Evolutionary conservation across 2,797 vertebrate species (phyloP).

Genomic region (Enteromius thamalakanensis): DNA sequence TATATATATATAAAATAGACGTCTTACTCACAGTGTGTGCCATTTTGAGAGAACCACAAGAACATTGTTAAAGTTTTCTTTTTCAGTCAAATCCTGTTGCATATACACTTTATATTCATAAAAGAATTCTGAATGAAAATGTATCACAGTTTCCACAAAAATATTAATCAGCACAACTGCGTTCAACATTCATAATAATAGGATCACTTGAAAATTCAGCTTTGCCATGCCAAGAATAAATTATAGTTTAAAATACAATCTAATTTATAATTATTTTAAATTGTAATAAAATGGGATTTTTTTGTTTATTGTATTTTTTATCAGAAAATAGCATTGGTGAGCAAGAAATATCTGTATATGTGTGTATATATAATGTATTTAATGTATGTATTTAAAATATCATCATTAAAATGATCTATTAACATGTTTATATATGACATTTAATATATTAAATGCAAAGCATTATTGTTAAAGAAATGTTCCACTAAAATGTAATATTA

Average conservation of each 20-base stretch:
- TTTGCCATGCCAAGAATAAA: neutral
- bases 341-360: neutral
- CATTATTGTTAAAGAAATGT: neutral
- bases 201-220: neutral
- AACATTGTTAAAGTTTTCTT: neutral
- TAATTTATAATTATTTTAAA: neutral
- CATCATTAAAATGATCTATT: neutral
- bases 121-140: neutral
- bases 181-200: neutral
- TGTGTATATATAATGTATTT: neutral
- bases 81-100: neutral
- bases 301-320: neutral
- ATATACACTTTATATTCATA: neutral
- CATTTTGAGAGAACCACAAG: conserved; percentile 12
- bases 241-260: neutral
- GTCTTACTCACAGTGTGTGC: neutral
- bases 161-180: neutral
- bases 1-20: neutral
- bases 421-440: neutral
- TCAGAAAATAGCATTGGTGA: neutral
- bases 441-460: neutral
- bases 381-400: neutral
- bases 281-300: neutral
- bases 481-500: neutral
- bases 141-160: neutral